Conservation (phyloP, 2,888 invertebrate species). For the Physocephala rufipes region DNA sequence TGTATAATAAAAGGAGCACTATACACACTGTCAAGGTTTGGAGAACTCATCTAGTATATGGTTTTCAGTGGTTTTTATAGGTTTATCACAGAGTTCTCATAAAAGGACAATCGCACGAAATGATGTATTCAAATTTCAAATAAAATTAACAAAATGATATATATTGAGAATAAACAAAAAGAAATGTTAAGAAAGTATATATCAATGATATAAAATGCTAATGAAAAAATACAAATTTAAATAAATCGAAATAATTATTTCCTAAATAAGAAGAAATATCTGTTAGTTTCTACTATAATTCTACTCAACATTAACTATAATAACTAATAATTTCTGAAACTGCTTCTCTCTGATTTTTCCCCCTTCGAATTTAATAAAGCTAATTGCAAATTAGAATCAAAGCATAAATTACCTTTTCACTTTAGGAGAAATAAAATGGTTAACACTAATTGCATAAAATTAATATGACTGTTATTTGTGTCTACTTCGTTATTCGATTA, state of each 20-base stretch:
- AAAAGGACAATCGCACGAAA: neutral
- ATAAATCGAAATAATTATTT: neutral
- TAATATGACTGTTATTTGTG: neutral
- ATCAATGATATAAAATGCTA: neutral
- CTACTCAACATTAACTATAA: no score
- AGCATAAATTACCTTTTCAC: no score
- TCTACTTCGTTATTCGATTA: slow-evolving; percentile 21
- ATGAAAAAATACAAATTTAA: neutral
- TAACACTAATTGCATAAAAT: no score
- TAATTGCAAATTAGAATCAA: neutral
- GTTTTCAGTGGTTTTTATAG: no score
- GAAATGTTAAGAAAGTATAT: neutral
- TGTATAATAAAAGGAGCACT: no score
- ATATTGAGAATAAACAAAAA: neutral
- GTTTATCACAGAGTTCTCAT: no score
- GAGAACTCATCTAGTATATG: no score
- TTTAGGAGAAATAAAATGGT: no score
- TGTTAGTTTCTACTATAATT: neutral
- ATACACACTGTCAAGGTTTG: no score
- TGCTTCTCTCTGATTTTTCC: no score
- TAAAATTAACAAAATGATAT: neutral
- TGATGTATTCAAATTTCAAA: neutral
- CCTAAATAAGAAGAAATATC: neutral
- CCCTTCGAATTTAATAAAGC: neutral
- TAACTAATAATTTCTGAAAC: no score